These are phyloP conservation scores for Tetropium fuscum DNA, from an alignment of 2,888 invertebrate genomes.

Conservation along the genomic window DNA sequence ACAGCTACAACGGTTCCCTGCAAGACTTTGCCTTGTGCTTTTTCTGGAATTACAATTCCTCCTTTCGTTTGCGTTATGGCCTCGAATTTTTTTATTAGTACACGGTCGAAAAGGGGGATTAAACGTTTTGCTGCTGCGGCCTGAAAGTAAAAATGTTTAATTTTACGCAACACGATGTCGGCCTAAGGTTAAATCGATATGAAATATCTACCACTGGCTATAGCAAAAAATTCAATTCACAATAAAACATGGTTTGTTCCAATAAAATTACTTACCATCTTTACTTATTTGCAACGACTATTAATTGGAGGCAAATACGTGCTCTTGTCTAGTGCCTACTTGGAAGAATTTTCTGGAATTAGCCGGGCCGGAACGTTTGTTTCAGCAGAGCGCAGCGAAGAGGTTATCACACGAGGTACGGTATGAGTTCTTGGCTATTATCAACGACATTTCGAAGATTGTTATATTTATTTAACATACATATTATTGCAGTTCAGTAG, in stretches of 20 bases:
- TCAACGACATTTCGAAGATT: no score
- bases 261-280: slow-evolving; percentile 18
- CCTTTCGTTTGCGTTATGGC: slow-evolving; percentile 93
- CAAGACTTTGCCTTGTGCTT: slow-evolving; percentile 91
- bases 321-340: neutral
- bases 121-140: slow-evolving; percentile 72
- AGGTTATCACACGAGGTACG: slow-evolving; percentile 15
- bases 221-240: no score
- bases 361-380: neutral
- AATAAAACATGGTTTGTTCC: no score
- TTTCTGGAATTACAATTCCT: slow-evolving; percentile 97
- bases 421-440: no score
- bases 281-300: no score
- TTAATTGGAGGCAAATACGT: slow-evolving; percentile 2
- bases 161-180: no score
- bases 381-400: no score
- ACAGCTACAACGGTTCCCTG: slow-evolving; percentile 95
- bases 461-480: no score
- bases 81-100: slow-evolving; percentile 93
- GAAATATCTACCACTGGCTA: no score
- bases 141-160: slow-evolving; percentile 28
- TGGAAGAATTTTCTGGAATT: slow-evolving; percentile 13
- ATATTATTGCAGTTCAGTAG: no score
- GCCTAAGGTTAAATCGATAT: no score
- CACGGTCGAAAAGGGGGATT: slow-evolving; percentile 94